phyloP scores from a whole-genome alignment of 2,888 invertebrate species.

The Carpatolechia fugitivella region DNA sequence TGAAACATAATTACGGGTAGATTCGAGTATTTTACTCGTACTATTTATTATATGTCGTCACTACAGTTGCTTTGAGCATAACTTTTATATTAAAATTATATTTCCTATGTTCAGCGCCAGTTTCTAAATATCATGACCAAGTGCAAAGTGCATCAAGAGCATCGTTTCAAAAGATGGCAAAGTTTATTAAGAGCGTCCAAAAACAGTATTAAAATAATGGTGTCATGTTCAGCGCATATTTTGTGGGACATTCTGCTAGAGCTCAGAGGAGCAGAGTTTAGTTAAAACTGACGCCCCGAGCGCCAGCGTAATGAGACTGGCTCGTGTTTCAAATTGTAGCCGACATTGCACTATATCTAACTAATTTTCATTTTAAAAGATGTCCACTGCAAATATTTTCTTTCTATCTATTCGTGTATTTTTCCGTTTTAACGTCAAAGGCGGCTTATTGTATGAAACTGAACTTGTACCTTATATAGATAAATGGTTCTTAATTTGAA shows the following conservation, averaged over 20 bases:
- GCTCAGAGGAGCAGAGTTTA: slow-evolving; percentile 5
- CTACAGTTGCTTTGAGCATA: too few species aligned
- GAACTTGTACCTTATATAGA: too few species aligned
- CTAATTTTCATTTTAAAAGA: neutral
- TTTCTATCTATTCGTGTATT: too few species aligned
- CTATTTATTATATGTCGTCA: too few species aligned
- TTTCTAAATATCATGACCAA: neutral
- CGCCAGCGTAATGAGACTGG: slow-evolving; percentile 7
- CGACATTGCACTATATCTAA: slow-evolving; percentile 8
- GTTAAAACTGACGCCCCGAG: slow-evolving; percentile 6
- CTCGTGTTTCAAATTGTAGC: slow-evolving; percentile 10
- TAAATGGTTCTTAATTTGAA: too few species aligned
- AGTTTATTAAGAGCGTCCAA: neutral
- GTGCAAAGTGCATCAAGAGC: neutral
- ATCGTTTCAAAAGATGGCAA: neutral
- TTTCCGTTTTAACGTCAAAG: too few species aligned
- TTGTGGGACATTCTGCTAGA: neutral
- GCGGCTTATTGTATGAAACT: too few species aligned
- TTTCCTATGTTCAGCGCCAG: too few species aligned
- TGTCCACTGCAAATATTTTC: neutral
- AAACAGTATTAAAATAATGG: neutral
- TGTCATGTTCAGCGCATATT: slow-evolving; percentile 1
- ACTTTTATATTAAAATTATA: too few species aligned
- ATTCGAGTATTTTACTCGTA: too few species aligned
- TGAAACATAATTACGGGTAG: too few species aligned